Evolutionary conservation across 2,797 vertebrate species (phyloP), one percentile per base, ranked within the genome.

Genomic region (Leptoclinus maculatus): DNA sequence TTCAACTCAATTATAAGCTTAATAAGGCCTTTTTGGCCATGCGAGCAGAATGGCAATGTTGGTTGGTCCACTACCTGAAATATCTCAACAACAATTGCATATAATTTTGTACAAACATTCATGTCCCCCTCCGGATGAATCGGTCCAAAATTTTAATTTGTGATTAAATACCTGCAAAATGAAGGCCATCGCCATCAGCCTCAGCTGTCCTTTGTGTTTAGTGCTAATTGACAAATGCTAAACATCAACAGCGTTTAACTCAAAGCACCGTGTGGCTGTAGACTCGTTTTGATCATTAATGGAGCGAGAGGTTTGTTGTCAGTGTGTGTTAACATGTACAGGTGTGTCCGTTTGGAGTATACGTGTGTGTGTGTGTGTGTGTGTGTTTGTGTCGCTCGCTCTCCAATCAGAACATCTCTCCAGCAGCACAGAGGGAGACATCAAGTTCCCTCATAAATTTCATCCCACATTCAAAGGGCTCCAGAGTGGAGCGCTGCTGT

Each of bases 381-480:
- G 3, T 29, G 27, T 29, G 27, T 29, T 0, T 29, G 59, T 45
- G 34, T 65, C 25, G 38, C 27, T 21, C 4, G 2, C 27, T 47
- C 32, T 41, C n/a, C 62, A 32, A 6, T 67, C 3, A 51, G 45
- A 60, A 21, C 66, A 51, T 73, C 25, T 54, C 57, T 75, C 66
- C 59, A 56, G 41, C 70, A 67, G 60, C 13, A 43, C 49, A 53
- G 38, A 67, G 51, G 59, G 86, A 85, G 47, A 79, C 84, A 71
- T 86, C 66, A 73, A 87, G 87, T 86, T 89, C 83, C 80, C 60
- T 90, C 83, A 62, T 93, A 90, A 94, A 92, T 92, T 93, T 90
- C 90, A 86, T 81, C 81, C 80, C 71, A 85, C 86, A 83, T 83
- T 84, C 57, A 74, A 79, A 81, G 82, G 74, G 75, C 81, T 78